phyloP scores from a whole-genome alignment of 2,888 invertebrate genomes.

The Lasiommata megera region DNA sequence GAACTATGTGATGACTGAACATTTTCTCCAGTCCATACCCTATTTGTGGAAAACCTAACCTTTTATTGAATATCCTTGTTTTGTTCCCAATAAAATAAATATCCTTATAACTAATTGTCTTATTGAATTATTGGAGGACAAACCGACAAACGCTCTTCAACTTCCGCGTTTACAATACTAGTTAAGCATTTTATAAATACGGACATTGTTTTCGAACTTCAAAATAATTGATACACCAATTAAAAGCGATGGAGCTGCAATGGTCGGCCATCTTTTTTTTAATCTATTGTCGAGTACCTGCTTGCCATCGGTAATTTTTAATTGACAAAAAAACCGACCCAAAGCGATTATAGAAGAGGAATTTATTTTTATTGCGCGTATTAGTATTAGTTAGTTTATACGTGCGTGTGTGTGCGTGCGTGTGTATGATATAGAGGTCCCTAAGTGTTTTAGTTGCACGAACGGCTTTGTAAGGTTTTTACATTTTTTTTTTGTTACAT shows the following conservation, averaged over 20 bases:
- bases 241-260: slow-evolving; percentile 11
- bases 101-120: too few relatives aligned
- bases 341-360: slow-evolving; percentile 67
- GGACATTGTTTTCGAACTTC: slow-evolving; percentile 2
- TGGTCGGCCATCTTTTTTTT: slow-evolving; percentile 25
- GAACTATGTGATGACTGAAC: too few relatives aligned
- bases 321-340: slow-evolving; percentile 77
- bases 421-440: slow-evolving; percentile 7
- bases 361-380: slow-evolving; percentile 73
- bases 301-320: slow-evolving; percentile 70
- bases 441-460: not conserved
- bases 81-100: too few relatives aligned
- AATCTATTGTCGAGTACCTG: slow-evolving; percentile 64
- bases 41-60: too few relatives aligned
- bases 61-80: too few relatives aligned
- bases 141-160: too few relatives aligned
- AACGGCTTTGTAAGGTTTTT: not conserved
- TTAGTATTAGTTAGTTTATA: slow-evolving; percentile 41
- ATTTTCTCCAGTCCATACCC: too few relatives aligned
- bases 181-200: not conserved
- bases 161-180: too few relatives aligned
- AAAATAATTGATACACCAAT: slow-evolving; percentile 8
- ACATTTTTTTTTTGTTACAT: not conserved
- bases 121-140: too few relatives aligned
- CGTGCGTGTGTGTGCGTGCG: slow-evolving; percentile 52